A percentile compares a stretch with the other conserved stretches of the same genome.
These are phyloP conservation scores for Linnaemya vulpina DNA, from an alignment of 2,888 invertebrate genomes.

Conservation along the genomic window DNA sequence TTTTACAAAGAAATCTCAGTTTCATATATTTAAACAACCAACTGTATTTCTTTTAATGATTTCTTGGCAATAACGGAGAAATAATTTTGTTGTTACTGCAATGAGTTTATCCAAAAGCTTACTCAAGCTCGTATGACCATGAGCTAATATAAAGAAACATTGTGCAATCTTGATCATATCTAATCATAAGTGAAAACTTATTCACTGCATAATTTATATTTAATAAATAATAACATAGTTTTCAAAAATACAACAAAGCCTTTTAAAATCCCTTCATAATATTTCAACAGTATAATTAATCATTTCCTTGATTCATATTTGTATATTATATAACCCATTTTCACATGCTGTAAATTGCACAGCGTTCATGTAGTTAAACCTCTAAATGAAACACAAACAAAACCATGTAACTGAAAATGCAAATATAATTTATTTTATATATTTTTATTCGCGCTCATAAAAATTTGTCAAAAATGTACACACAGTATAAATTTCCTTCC, in stretches of 20 bases:
- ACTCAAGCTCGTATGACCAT: too few species aligned
- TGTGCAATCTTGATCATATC: too few species aligned
- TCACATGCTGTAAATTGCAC: conserved; percentile 25
- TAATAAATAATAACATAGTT: neutral
- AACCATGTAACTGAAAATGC: conserved; percentile 65
- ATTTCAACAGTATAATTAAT: conserved; percentile 10
- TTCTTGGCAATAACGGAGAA: too few species aligned
- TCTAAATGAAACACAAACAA: conserved; percentile 43
- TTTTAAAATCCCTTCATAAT: neutral
- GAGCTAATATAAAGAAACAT: too few species aligned
- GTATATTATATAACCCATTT: conserved; percentile 28
- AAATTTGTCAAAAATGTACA: conserved; percentile 70
- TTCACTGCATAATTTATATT: too few species aligned
- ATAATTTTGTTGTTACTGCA: too few species aligned
- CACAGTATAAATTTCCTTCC: conserved; percentile 61
- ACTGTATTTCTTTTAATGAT: too few species aligned
- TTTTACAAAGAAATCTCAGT: too few species aligned
- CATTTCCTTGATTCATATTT: conserved; percentile 13
- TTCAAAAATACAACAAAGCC: neutral
- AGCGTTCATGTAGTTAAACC: conserved; percentile 35
- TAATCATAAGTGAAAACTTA: too few species aligned
- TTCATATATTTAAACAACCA: too few species aligned
- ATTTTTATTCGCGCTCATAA: conserved; percentile 54
- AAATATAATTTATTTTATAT: conserved; percentile 61
- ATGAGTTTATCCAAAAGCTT: too few species aligned